phyloP scores from a whole-genome alignment of 2,888 invertebrate species.

The Microctonus brassicae region DNA sequence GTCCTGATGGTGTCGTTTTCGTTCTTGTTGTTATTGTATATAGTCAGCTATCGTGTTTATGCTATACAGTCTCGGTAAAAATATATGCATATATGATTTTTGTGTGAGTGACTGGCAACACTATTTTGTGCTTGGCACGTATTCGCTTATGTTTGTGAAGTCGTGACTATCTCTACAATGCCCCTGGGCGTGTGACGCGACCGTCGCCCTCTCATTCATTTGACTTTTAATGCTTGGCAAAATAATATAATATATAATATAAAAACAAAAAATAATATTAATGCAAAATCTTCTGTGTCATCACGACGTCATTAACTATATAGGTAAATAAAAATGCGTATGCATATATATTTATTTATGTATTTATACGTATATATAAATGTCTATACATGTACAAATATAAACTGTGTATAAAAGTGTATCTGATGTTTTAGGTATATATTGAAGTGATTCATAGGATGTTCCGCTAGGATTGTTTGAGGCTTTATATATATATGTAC shows the following conservation, averaged over 20 bases:
- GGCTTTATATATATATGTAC: no score
- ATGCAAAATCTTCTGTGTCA: background rate
- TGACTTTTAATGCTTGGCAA: conserved; percentile 1
- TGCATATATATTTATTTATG: no score
- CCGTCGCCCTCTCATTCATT: background rate
- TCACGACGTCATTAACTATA: no score
- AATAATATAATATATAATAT: background rate
- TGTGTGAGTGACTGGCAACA: background rate
- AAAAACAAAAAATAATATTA: background rate
- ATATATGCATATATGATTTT: background rate
- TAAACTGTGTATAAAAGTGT: no score
- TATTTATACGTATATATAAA: no score
- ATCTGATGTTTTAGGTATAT: background rate
- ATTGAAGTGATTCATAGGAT: background rate
- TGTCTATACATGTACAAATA: no score
- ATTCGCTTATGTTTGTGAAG: background rate
- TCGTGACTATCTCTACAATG: background rate
- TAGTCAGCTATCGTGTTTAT: no score
- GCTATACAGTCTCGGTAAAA: no score
- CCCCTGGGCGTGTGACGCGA: background rate
- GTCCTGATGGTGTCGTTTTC: background rate
- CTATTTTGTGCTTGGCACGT: conserved; percentile 14
- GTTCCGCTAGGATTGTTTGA: background rate
- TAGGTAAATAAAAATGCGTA: no score
- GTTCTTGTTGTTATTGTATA: no score